A percentile compares a stretch with the other conserved stretches of the same genome.
phyloP scores from a whole-genome alignment of 2,797 vertebrate species.

The Epinephelus awoara region DNA sequence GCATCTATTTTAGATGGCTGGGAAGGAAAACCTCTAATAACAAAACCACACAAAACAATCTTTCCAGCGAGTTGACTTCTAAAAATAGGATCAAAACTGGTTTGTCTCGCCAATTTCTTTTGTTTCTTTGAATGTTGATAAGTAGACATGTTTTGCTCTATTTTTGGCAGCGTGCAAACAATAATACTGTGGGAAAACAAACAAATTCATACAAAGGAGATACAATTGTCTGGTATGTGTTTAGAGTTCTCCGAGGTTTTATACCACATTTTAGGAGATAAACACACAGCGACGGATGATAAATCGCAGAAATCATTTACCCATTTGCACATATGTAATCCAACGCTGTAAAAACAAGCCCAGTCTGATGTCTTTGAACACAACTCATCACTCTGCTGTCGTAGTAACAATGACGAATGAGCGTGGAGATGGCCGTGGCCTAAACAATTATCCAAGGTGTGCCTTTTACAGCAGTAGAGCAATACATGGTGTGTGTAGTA shows the following conservation, averaged over 20 bases:
- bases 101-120: constrained; percentile 70
- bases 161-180: constrained; percentile 69
- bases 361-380: not conserved
- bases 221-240: constrained; percentile 16
- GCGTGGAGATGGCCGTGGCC: constrained; percentile 29
- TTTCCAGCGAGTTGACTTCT: constrained; percentile 58
- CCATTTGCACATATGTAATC: constrained; percentile 18
- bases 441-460: constrained; percentile 70
- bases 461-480: constrained; percentile 46
- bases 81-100: constrained; percentile 78
- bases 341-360: constrained; percentile 32
- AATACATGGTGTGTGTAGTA: constrained; percentile 53
- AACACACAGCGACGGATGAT: constrained; percentile 15
- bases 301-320: constrained; percentile 2
- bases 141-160: constrained; percentile 63
- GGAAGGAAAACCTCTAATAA: constrained; percentile 74
- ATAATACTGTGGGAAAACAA: constrained; percentile 71
- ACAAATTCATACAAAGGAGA: constrained; percentile 50
- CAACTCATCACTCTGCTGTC: constrained; percentile 38
- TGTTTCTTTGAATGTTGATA: constrained; percentile 69
- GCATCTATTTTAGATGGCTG: constrained; percentile 66
- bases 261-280: constrained; percentile 9
- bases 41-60: constrained; percentile 70
- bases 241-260: constrained; percentile 18
- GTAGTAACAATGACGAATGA: constrained; percentile 41